These are phyloP conservation scores for Zaprionus ornatus DNA, from an alignment of 1,140 invertebrate genomes.

Conservation along the genomic window DNA sequence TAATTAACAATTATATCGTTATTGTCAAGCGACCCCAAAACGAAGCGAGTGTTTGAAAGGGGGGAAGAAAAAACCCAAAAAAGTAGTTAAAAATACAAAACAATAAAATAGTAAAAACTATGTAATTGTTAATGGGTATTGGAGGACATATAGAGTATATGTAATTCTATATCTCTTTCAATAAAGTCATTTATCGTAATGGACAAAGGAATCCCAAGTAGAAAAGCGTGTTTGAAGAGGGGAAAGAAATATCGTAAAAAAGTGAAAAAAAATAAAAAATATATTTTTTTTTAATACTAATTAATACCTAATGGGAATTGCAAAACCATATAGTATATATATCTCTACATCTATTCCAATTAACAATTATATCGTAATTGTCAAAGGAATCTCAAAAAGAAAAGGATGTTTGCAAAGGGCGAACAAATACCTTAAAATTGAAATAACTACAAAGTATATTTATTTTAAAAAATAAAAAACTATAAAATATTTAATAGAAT, in stretches of 20 bases:
- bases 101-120: neutral
- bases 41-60: neutral
- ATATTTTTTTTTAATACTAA: too few relatives aligned
- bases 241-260: too few relatives aligned
- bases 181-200: too few relatives aligned
- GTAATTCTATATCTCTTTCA: too few relatives aligned
- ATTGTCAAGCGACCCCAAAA: conserved; percentile 26
- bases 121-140: too few relatives aligned
- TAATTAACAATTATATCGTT: conserved; percentile 55
- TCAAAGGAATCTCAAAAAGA: neutral
- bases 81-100: neutral
- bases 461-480: neutral
- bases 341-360: conserved; percentile 4
- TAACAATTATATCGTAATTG: conserved; percentile 53
- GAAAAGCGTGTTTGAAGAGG: too few relatives aligned
- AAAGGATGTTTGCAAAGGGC: neutral
- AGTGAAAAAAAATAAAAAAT: too few relatives aligned
- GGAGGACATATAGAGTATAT: too few relatives aligned
- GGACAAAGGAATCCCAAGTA: too few relatives aligned
- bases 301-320: too few relatives aligned
- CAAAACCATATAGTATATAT: too few relatives aligned
- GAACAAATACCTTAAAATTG: neutral
- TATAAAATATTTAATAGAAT: neutral
- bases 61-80: neutral
- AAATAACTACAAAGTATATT: neutral